Evolutionary conservation across 2,888 invertebrate genomes (phyloP).

Genomic region (Metopia argyrocephala): DNA sequence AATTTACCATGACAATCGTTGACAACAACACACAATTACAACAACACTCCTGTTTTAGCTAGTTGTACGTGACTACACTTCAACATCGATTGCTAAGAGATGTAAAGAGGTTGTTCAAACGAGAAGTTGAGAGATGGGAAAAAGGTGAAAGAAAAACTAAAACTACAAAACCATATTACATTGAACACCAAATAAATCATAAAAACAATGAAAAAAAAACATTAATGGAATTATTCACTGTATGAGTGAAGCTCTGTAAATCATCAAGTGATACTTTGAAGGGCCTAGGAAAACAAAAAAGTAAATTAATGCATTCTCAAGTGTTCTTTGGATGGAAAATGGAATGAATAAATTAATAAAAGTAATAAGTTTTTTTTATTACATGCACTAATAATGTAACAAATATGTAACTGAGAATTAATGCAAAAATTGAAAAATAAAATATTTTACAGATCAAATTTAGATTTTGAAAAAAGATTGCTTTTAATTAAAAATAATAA

Average conservation of each 20-base stretch:
- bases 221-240: neutral
- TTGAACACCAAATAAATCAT: neutral
- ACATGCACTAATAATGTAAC: neutral
- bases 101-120: slow-evolving; percentile 34
- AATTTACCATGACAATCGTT: slow-evolving; percentile 64
- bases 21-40: slow-evolving; percentile 56
- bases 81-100: slow-evolving; percentile 50
- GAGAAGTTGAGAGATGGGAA: neutral
- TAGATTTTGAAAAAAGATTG: no score
- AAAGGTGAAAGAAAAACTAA: neutral
- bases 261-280: slow-evolving; percentile 30
- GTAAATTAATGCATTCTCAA: neutral
- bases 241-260: slow-evolving; percentile 19
- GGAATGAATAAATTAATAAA: neutral
- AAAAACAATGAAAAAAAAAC: neutral
- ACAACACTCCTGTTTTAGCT: slow-evolving; percentile 23
- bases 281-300: neutral
- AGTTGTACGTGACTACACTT: slow-evolving; percentile 58
- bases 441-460: no score
- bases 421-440: no score
- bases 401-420: no score
- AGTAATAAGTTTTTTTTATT: no score
- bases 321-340: neutral
- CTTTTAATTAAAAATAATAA: no score
- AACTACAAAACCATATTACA: neutral